These are phyloP conservation scores for Drosophila parabipectinata DNA, from an alignment of 1,140 invertebrate species.

Conservation along the genomic window DNA sequence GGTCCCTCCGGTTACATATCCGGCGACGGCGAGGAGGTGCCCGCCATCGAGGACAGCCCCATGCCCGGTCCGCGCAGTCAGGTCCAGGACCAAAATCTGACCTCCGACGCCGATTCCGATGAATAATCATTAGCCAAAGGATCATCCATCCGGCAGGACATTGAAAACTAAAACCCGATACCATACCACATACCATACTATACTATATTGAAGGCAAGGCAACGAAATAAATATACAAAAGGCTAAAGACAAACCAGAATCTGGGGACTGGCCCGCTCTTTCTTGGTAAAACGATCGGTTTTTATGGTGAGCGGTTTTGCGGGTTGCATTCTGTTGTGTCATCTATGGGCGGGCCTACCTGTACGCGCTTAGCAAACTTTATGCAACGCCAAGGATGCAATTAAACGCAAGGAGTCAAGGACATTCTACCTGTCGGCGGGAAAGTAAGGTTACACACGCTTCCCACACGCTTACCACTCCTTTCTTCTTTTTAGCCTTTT, in stretches of 20 bases:
- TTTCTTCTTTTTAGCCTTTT: slow-evolving; percentile 32
- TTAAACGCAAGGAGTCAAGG: slow-evolving; percentile 31
- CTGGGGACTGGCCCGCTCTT: background rate
- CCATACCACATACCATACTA: background rate
- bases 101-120: slow-evolving; percentile 7
- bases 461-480: slow-evolving; percentile 34
- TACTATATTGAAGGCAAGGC: background rate
- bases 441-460: slow-evolving; percentile 28
- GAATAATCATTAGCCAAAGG: slow-evolving; percentile 4
- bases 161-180: too few relatives aligned
- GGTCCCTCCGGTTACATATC: slow-evolving; percentile 6
- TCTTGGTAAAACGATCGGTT: slow-evolving; percentile 34
- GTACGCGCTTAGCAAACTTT: slow-evolving; percentile 58
- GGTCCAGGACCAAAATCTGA: background rate
- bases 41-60: too few relatives aligned
- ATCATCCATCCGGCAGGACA: background rate
- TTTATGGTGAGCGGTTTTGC: slow-evolving; percentile 66
- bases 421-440: slow-evolving; percentile 19
- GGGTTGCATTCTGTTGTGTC: slow-evolving; percentile 72
- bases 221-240: slow-evolving; percentile 22
- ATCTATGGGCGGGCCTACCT: slow-evolving; percentile 50
- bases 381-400: slow-evolving; percentile 23
- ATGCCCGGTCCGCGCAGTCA: background rate
- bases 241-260: slow-evolving; percentile 3
- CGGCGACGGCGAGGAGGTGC: slow-evolving; percentile 11